Percentiles rank a stretch among this genome's conserved stretches.
These are phyloP conservation scores for Delphinapterus leucas DNA, from an alignment of 2,113 vertebrate species.

Conservation along the genomic window DNA sequence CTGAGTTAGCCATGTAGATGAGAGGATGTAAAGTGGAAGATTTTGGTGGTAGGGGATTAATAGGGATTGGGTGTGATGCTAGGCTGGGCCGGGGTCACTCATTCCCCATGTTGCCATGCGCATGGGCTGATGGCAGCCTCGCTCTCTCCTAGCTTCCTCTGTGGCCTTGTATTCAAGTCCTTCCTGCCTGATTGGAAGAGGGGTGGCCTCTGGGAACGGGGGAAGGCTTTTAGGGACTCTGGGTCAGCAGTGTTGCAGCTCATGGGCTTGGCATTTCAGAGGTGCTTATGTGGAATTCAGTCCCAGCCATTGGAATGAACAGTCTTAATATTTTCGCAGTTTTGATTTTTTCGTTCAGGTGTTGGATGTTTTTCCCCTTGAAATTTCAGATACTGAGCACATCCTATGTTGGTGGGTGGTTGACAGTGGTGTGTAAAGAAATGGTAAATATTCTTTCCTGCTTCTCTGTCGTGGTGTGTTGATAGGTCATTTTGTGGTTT, in stretches of 20 bases:
- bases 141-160: not conserved
- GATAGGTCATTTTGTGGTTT: constrained; percentile 34
- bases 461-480: constrained; percentile 18
- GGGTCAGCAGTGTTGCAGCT: not conserved
- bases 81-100: not conserved
- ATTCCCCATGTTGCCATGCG: not conserved
- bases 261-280: constrained; percentile 18
- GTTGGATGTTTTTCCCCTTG: not conserved
- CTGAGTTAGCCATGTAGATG: constrained; percentile 47
- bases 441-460: not conserved
- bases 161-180: not conserved
- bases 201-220: not conserved
- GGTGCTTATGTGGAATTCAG: not conserved
- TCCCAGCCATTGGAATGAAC: not conserved
- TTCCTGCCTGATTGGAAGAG: not conserved
- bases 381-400: not conserved
- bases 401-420: not conserved
- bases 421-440: constrained; percentile 40
- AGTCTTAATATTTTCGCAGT: constrained; percentile 15
- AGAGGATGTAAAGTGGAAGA: constrained; percentile 30
- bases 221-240: not conserved
- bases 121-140: not conserved
- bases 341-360: not conserved
- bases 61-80: not conserved
- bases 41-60: constrained; percentile 18